Base-by-base conservation (phyloP, 2,888 invertebrate species). In the Octonoba sinensis region DNA sequence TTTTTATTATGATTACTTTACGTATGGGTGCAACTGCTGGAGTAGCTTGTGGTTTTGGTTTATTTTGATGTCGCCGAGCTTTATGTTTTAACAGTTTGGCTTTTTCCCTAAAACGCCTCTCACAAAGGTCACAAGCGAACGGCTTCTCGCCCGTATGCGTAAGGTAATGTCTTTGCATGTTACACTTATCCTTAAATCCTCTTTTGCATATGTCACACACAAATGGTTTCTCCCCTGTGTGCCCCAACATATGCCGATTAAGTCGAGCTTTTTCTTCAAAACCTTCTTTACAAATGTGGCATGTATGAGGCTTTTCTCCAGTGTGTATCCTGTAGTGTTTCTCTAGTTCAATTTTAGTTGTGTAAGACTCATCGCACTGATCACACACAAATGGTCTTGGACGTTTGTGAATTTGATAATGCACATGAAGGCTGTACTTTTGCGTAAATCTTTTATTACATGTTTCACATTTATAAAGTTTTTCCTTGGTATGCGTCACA, bases 101-200 rank as follows among this genome's bases (percentile, higher is more conserved):
- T 15, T 82, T 82, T 64, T 82, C 82, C 27, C 82, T 64, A 36
- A 82, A 82, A 15, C 82, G 22, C 51, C 82, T 70, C 16, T 82
- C 82, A 57, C 82, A 82, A 15, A 75, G 18, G 27, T 82, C 82
- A 51, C 82, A 82, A 18, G 71, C 82, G 46, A 75, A 82, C 3
- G 82, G 82, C 18, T 82, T 82, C 22, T 82, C 82, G n/a, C 82
- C 82, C 1, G 82, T 82, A 44, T 82, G 82, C 22, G 82, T 82
- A n/a, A 82, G 54, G 18, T 75, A 74, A 54, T 82, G 82, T 20
- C 82, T 64, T 46, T 82, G 82, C 82, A 82, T 74, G 22, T 82
- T 82, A 27, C 82, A 82, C 16, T 82, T 82, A 24, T 82, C 82
- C 51, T 82, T 82, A 27, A 82, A 82, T 13, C 82, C 82, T 18